A percentile compares a stretch with the other conserved stretches of the same genome.
Conservation (phyloP, 2,888 invertebrate genomes). For the Cryptocephalus primarius region DNA sequence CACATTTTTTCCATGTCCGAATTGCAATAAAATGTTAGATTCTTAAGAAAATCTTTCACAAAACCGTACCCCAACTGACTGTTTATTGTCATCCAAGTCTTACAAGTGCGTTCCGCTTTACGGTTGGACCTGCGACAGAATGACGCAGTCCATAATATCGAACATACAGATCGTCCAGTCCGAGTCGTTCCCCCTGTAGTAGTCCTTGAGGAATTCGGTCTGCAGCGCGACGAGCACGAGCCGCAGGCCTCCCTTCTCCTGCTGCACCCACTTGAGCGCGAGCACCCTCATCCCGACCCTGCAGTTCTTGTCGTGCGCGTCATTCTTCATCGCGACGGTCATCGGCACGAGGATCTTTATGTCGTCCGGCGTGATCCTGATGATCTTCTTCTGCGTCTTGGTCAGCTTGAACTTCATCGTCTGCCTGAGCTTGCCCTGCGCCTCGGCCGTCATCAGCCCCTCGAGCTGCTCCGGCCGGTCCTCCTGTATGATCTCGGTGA, state of each 20-base stretch:
- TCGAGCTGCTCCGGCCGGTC: slow-evolving; percentile 26
- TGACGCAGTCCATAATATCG: slow-evolving; percentile 30
- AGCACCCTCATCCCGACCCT: slow-evolving; percentile 28
- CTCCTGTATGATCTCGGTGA: slow-evolving; percentile 33
- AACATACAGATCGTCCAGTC: slow-evolving; percentile 34
- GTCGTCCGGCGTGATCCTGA: slow-evolving; percentile 29
- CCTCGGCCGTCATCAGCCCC: slow-evolving; percentile 23
- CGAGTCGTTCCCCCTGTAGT: slow-evolving; percentile 19
- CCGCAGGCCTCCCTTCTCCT: slow-evolving; percentile 20
- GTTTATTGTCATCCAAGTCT: no score
- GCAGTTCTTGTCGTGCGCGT: slow-evolving; percentile 22
- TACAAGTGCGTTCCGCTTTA: not conserved
- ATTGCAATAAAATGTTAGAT: no score
- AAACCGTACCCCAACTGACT: no score
- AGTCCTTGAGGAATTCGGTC: slow-evolving; percentile 33
- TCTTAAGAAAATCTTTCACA: no score
- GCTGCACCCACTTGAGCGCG: slow-evolving; percentile 32
- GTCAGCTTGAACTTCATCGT: slow-evolving; percentile 25
- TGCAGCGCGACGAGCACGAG: slow-evolving; percentile 33
- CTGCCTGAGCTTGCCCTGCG: slow-evolving; percentile 22
- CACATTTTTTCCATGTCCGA: no score
- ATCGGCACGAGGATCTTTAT: slow-evolving; percentile 35
- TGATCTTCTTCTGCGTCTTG: slow-evolving; percentile 27
- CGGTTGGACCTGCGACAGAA: slow-evolving; percentile 16
- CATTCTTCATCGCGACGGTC: slow-evolving; percentile 20